phyloP scores from a whole-genome alignment of 2,113 vertebrate genomes.

The Panthera leo region DNA sequence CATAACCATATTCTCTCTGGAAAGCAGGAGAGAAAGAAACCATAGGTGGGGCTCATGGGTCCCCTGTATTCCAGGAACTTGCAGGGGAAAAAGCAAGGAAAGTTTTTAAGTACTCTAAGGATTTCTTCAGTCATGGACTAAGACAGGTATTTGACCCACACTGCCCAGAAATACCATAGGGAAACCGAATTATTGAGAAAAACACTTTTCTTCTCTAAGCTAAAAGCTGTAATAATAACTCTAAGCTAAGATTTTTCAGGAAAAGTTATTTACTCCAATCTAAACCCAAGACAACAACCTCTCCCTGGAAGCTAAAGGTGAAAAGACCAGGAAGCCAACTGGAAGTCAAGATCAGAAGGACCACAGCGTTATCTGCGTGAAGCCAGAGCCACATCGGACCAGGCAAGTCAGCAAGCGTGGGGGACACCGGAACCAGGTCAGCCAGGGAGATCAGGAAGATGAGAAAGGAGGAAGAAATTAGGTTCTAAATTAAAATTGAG shows the following conservation, averaged over 20 bases:
- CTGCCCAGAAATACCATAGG: neutral
- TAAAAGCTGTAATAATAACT: neutral
- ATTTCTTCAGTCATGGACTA: neutral
- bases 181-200: neutral
- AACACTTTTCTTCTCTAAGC: neutral
- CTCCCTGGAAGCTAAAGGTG: neutral
- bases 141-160: neutral
- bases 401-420: neutral
- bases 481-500: conserved; percentile 18
- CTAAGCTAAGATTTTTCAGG: too few species aligned
- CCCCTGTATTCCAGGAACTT: neutral
- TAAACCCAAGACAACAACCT: neutral
- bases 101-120: neutral
- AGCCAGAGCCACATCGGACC: neutral
- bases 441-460: neutral
- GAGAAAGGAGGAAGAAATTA: neutral
- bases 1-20: neutral
- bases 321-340: neutral
- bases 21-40: neutral
- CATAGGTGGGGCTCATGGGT: neutral
- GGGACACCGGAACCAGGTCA: neutral
- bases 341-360: neutral
- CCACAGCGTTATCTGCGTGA: rapidly evolving
- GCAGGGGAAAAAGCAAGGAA: neutral
- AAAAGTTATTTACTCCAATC: neutral